phyloP scores from a whole-genome alignment of 2,113 vertebrate species.

The Engystomops pustulosus region DNA sequence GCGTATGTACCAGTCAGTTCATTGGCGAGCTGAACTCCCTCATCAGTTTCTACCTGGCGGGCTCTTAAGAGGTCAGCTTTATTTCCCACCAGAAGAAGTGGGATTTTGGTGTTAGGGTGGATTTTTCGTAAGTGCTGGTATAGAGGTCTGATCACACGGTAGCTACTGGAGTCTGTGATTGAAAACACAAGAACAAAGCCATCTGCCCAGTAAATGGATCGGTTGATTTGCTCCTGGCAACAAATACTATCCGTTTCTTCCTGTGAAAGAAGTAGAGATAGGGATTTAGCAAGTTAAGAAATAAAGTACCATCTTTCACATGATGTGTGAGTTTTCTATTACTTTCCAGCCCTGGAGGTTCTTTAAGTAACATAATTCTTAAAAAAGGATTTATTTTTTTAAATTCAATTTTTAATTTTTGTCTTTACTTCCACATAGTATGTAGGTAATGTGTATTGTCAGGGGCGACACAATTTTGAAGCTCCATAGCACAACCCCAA shows the following conservation, averaged over 20 bases:
- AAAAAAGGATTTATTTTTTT: no score
- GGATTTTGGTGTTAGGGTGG: conserved; percentile 88
- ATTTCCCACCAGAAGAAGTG: conserved; percentile 88
- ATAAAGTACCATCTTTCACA: not conserved
- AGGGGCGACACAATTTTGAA: no score
- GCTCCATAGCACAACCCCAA: no score
- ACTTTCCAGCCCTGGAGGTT: no score
- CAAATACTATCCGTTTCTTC: conserved; percentile 78
- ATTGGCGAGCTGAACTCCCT: conserved; percentile 81
- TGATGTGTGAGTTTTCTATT: no score
- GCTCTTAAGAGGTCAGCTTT: conserved; percentile 89
- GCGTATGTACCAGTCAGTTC: conserved; percentile 82
- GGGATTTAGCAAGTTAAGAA: not conserved
- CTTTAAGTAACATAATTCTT: no score
- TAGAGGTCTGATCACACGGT: conserved; percentile 82
- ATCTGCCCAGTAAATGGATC: conserved; percentile 93
- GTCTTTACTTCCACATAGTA: no score
- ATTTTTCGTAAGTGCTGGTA: conserved; percentile 90
- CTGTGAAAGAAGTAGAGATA: conserved; percentile 66
- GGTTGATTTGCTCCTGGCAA: conserved; percentile 89
- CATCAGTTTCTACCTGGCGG: conserved; percentile 82
- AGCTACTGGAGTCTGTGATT: conserved; percentile 90
- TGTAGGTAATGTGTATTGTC: no score
- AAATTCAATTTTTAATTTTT: no score
- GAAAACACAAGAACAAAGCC: conserved; percentile 91